Evolutionary conservation across 2,888 invertebrate genomes (phyloP).

Genomic region (Cephonodes hylas): DNA sequence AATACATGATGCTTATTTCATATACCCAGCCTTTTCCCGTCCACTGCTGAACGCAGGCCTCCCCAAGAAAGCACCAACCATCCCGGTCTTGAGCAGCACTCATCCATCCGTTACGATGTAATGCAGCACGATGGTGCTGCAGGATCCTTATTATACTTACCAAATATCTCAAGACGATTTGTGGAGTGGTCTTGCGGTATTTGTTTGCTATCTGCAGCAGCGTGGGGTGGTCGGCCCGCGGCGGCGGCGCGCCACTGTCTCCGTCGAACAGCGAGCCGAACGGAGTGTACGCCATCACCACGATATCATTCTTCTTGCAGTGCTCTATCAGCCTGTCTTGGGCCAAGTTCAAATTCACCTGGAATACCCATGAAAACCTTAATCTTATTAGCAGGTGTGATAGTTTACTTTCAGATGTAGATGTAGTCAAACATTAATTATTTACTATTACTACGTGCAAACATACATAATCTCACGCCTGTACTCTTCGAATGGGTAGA

Average conservation of each 20-base stretch:
- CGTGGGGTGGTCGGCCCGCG: conserved; percentile 68
- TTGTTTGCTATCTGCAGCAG: conserved; percentile 78
- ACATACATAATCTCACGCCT: too few species aligned
- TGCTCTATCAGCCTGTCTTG: conserved; percentile 82
- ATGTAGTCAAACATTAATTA: too few species aligned
- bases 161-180: conserved; percentile 83
- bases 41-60: too few species aligned
- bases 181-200: conserved; percentile 82
- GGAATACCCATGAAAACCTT: conserved; percentile 18
- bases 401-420: too few species aligned
- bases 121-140: too few species aligned
- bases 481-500: too few species aligned
- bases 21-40: too few species aligned
- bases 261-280: conserved; percentile 79
- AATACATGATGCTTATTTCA: too few species aligned
- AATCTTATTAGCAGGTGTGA: neutral
- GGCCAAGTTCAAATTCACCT: conserved; percentile 82
- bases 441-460: too few species aligned
- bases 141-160: conserved; percentile 61
- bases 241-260: conserved; percentile 43
- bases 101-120: too few species aligned
- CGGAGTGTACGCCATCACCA: conserved; percentile 84
- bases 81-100: too few species aligned
- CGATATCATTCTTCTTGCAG: conserved; percentile 80
- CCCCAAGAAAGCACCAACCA: too few species aligned